These are phyloP conservation scores for Enteromius trimaculatus DNA, from an alignment of 2,797 vertebrate species.

Conservation along the genomic window DNA sequence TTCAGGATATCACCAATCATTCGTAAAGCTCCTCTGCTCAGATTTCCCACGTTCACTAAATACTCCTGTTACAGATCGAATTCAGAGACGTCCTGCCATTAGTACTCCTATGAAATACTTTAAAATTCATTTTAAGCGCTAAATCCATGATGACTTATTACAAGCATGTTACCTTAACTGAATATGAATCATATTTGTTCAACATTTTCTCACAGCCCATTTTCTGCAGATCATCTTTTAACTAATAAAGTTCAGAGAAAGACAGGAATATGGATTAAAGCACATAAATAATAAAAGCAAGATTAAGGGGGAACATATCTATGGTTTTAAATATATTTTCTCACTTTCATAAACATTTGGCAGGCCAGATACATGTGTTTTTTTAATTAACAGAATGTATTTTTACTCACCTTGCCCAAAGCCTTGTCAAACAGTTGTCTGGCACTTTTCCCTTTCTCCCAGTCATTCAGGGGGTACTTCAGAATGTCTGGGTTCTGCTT, in stretches of 20 bases:
- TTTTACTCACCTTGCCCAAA: constrained; percentile 75
- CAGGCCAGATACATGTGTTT: too few species aligned
- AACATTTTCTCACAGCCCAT: constrained; percentile 72
- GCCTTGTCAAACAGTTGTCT: constrained; percentile 75
- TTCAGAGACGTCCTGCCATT: background rate
- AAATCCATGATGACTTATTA: background rate
- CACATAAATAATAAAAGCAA: background rate
- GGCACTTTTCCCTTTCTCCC: constrained; percentile 75
- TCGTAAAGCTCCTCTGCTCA: constrained; percentile 79
- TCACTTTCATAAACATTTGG: too few species aligned
- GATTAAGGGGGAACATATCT: too few species aligned
- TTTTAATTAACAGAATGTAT: background rate
- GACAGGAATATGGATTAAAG: background rate
- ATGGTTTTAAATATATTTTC: background rate
- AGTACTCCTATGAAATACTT: background rate
- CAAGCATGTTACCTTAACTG: constrained; percentile 74
- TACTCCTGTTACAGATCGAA: constrained; percentile 72
- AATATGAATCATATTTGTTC: constrained; percentile 79
- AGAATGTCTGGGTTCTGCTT: constrained; percentile 76
- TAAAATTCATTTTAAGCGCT: background rate
- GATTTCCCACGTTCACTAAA: constrained; percentile 79
- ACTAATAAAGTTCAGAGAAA: constrained; percentile 61
- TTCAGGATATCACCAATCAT: constrained; percentile 86
- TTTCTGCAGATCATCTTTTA: constrained; percentile 73
- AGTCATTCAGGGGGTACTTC: constrained; percentile 71